Conservation (phyloP, 2,888 invertebrate genomes). For the Melinaea menophilus region DNA sequence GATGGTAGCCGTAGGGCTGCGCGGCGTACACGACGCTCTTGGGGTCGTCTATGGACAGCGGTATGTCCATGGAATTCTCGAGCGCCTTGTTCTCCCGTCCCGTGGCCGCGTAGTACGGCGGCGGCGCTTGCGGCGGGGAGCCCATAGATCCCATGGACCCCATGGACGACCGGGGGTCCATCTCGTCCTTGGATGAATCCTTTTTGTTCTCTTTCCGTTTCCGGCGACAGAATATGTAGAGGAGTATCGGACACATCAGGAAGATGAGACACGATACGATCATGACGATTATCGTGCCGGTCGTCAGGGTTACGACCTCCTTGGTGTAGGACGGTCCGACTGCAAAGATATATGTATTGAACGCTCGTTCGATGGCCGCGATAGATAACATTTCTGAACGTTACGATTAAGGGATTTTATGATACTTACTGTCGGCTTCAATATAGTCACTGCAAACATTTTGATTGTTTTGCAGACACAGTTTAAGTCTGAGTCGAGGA, state of each 20-base stretch:
- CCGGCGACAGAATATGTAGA: slow-evolving; percentile 91
- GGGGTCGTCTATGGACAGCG: slow-evolving; percentile 89
- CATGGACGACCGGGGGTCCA: slow-evolving; percentile 74
- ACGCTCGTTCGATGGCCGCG: too few species aligned
- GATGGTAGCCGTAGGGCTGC: slow-evolving; percentile 91
- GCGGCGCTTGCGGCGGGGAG: slow-evolving; percentile 92
- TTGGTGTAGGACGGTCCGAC: slow-evolving; percentile 90
- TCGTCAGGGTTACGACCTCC: slow-evolving; percentile 86
- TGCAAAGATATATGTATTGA: slow-evolving; percentile 46
- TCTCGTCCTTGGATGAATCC: slow-evolving; percentile 88
- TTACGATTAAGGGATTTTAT: not conserved
- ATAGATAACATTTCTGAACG: not conserved
- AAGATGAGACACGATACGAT: slow-evolving; percentile 88
- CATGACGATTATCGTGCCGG: slow-evolving; percentile 87
- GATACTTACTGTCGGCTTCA: slow-evolving; percentile 88
- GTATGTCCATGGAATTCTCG: slow-evolving; percentile 92
- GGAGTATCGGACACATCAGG: slow-evolving; percentile 83
- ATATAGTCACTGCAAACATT: slow-evolving; percentile 91
- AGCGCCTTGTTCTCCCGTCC: slow-evolving; percentile 95
- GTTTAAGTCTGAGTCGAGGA: slow-evolving; percentile 85
- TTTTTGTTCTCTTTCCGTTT: slow-evolving; percentile 89
- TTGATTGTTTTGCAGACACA: slow-evolving; percentile 88
- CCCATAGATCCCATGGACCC: too few species aligned
- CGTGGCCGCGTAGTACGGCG: slow-evolving; percentile 90
- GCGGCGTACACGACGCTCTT: slow-evolving; percentile 90